Evolutionary conservation across 2,888 invertebrate genomes (phyloP).

Genomic region (Anaspis maculata): DNA sequence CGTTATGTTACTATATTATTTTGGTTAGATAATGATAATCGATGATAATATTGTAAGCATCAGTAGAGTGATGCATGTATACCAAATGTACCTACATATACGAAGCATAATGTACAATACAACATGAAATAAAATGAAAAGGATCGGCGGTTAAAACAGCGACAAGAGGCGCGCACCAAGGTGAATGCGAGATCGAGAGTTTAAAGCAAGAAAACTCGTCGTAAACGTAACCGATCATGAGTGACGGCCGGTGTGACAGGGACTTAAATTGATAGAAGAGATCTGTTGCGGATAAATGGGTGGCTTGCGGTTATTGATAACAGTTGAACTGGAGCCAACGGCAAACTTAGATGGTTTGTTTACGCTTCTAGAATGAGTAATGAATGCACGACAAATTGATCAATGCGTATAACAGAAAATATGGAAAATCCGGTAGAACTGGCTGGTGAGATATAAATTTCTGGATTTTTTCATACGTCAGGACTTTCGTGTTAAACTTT

Average conservation of each 20-base stretch:
- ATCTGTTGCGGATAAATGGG: conserved; percentile 30
- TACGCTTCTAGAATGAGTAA: conserved; percentile 31
- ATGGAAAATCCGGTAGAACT: conserved; percentile 23
- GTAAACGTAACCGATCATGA: conserved; percentile 23
- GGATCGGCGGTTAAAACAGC: too few species aligned
- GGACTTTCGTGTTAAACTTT: conserved; percentile 18
- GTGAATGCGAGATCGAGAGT: conserved; percentile 8
- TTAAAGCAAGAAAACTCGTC: conserved; percentile 16
- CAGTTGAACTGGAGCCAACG: conserved; percentile 31
- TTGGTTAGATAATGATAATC: too few species aligned
- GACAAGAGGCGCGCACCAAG: too few species aligned
- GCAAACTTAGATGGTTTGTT: conserved; percentile 33
- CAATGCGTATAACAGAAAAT: conserved; percentile 26
- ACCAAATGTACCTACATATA: too few species aligned
- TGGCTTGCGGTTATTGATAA: conserved; percentile 33
- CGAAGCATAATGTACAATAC: too few species aligned
- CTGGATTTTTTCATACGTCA: conserved; percentile 19
- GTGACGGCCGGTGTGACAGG: conserved; percentile 24
- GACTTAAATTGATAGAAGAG: conserved; percentile 29
- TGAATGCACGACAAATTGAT: conserved; percentile 34
- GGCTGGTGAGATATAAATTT: conserved; percentile 20
- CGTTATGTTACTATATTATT: too few species aligned
- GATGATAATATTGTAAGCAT: too few species aligned
- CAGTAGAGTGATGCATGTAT: too few species aligned
- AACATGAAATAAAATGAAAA: too few species aligned